Percentiles rank a stretch among this genome's conserved stretches.
These are phyloP conservation scores for Plagodis dolabraria DNA, from an alignment of 2,888 invertebrate species.

Conservation along the genomic window DNA sequence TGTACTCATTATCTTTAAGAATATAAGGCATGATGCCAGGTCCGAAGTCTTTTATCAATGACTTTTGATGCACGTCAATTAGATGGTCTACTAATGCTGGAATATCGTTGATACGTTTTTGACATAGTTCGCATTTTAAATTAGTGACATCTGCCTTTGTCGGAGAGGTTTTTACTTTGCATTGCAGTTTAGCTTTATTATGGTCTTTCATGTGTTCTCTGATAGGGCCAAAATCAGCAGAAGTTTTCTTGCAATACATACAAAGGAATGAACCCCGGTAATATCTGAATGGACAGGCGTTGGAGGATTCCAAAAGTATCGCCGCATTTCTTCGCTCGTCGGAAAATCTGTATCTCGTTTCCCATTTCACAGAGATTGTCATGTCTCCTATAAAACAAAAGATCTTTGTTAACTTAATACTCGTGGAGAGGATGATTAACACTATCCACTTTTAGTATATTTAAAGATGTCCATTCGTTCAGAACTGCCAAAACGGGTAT, in stretches of 20 bases:
- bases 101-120: slow-evolving; percentile 5
- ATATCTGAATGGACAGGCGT: slow-evolving; percentile 71
- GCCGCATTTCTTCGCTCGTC: slow-evolving; percentile 62
- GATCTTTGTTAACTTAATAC: slow-evolving; percentile 1
- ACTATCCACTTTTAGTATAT: too few species aligned
- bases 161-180: not conserved
- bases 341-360: not conserved
- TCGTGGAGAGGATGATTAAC: too few species aligned
- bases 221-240: slow-evolving; percentile 6
- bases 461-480: slow-evolving; percentile 2
- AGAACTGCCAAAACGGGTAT: too few species aligned
- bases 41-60: slow-evolving; percentile 4
- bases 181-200: not conserved
- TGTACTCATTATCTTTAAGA: slow-evolving; percentile 3
- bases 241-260: slow-evolving; percentile 53
- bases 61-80: slow-evolving; percentile 12
- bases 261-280: slow-evolving; percentile 64
- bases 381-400: too few species aligned
- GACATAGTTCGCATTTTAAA: slow-evolving; percentile 14
- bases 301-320: slow-evolving; percentile 66
- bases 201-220: slow-evolving; percentile 6
- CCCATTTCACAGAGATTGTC: too few species aligned
- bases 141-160: slow-evolving; percentile 8
- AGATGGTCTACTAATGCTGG: slow-evolving; percentile 16
- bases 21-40: slow-evolving; percentile 12